phyloP scores from a whole-genome alignment of 2,113 vertebrate species.

The Sturnus vulgaris region DNA sequence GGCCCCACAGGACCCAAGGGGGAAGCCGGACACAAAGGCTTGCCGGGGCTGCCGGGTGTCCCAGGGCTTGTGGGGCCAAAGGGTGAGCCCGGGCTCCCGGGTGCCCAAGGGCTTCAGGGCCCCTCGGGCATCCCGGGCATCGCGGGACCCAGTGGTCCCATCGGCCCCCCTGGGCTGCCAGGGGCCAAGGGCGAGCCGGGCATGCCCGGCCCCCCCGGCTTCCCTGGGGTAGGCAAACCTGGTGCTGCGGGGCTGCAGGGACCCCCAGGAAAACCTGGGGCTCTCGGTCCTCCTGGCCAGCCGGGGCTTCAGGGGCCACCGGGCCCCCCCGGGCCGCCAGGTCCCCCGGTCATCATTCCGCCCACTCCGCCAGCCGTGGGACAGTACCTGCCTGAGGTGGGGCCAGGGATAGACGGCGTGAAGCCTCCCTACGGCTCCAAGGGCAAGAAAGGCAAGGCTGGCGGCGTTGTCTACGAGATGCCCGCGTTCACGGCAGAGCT shows the following conservation, averaged over 20 bases:
- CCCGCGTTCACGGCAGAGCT: slow-evolving; percentile 91
- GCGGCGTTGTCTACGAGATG: slow-evolving; percentile 77
- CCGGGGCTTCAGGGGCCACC: slow-evolving; percentile 84
- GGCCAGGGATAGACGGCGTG: slow-evolving; percentile 75
- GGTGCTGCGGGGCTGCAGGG: slow-evolving; percentile 84
- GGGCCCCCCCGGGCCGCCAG: slow-evolving; percentile 82
- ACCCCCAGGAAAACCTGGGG: slow-evolving; percentile 84
- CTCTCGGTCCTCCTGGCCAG: slow-evolving; percentile 81
- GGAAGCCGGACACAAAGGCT: slow-evolving; percentile 82
- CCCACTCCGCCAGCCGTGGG: slow-evolving; percentile 78
- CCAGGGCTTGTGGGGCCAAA: slow-evolving; percentile 81
- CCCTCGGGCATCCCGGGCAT: slow-evolving; percentile 91
- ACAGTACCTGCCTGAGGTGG: slow-evolving; percentile 82
- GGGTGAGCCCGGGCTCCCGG: slow-evolving; percentile 81
- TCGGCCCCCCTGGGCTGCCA: slow-evolving; percentile 82
- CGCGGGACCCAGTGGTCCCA: slow-evolving; percentile 82
- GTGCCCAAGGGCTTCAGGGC: slow-evolving; percentile 86
- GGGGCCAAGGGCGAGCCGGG: slow-evolving; percentile 89
- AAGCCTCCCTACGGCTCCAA: slow-evolving; percentile 78
- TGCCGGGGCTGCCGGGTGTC: slow-evolving; percentile 81
- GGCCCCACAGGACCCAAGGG: slow-evolving; percentile 89
- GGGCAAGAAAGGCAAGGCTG: slow-evolving; percentile 82
- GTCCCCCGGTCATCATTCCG: slow-evolving; percentile 70
- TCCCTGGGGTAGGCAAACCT: slow-evolving; percentile 79
- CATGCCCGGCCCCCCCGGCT: slow-evolving; percentile 80